A percentile compares a stretch with the other conserved stretches of the same genome.
Evolutionary conservation across 2,888 invertebrate genomes (phyloP).

Genomic region (Brassicogethes aeneus): DNA sequence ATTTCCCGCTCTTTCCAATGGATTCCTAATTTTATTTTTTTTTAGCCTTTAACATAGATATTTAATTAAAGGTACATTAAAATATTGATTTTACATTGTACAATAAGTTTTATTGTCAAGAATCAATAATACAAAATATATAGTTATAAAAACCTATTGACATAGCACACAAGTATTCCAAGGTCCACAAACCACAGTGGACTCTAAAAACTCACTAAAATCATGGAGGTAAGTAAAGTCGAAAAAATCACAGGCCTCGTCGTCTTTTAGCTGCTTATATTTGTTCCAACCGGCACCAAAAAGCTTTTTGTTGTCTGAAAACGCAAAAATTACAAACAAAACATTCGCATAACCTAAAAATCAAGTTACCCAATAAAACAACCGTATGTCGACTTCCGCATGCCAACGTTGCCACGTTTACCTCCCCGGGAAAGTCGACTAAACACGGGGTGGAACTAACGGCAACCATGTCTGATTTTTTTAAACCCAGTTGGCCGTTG

Average conservation of each 20-base stretch:
- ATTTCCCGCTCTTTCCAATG: background rate
- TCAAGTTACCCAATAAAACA: constrained; percentile 46
- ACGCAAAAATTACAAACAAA: constrained; percentile 3
- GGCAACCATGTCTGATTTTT: constrained; percentile 30
- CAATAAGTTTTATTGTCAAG: constrained; percentile 2
- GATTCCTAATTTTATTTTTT: background rate
- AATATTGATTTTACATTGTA: too few species aligned
- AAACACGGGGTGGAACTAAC: constrained; percentile 44
- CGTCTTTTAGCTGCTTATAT: constrained; percentile 66
- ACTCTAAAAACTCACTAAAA: constrained; percentile 11
- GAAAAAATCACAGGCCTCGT: constrained; percentile 30
- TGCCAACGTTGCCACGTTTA: constrained; percentile 45
- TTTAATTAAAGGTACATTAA: too few species aligned
- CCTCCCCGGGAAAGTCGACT: constrained; percentile 39
- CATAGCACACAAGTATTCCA: constrained; percentile 37
- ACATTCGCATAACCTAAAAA: background rate
- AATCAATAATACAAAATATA: constrained; percentile 1
- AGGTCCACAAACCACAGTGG: constrained; percentile 40
- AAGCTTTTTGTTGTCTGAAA: constrained; percentile 52
- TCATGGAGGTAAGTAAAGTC: constrained; percentile 26
- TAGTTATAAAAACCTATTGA: background rate
- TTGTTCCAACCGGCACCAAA: constrained; percentile 76
- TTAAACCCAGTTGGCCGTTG: constrained; percentile 73
- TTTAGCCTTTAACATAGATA: background rate
- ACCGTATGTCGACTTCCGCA: constrained; percentile 75